These are phyloP conservation scores for Epinephelus fuscoguttatus DNA, from an alignment of 2,113 vertebrate genomes.

Conservation along the genomic window DNA sequence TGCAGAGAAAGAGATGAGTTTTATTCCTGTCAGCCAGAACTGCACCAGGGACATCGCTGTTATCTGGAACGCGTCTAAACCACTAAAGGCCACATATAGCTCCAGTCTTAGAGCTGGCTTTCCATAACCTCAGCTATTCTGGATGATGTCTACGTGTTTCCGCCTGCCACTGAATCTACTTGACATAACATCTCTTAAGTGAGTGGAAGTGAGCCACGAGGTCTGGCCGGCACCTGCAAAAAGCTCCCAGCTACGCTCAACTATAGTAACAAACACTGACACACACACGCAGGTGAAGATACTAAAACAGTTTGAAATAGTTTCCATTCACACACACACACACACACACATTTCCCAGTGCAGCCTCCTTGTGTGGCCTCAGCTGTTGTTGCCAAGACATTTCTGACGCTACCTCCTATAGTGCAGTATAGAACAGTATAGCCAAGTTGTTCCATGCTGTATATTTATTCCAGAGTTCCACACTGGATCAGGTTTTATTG, in stretches of 20 bases:
- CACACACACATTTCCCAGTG: neutral
- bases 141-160: neutral
- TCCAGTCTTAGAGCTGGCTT: neutral
- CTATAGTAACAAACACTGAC: too few species aligned
- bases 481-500: constrained; percentile 52
- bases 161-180: neutral
- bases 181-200: neutral
- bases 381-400: constrained; percentile 12
- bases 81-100: neutral
- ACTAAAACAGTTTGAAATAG: too few species aligned
- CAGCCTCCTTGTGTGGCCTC: constrained; percentile 41
- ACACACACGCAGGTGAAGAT: neutral
- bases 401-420: constrained; percentile 19
- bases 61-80: neutral
- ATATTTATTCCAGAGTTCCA: constrained; percentile 31
- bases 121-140: neutral
- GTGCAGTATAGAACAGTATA: neutral
- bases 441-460: neutral
- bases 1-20: neutral
- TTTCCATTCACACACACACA: neutral
- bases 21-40: neutral
- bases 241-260: neutral
- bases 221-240: neutral
- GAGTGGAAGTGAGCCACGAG: neutral
- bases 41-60: neutral